phyloP scores from a whole-genome alignment of 2,888 invertebrate species.

The Argynnis bischoffii region DNA sequence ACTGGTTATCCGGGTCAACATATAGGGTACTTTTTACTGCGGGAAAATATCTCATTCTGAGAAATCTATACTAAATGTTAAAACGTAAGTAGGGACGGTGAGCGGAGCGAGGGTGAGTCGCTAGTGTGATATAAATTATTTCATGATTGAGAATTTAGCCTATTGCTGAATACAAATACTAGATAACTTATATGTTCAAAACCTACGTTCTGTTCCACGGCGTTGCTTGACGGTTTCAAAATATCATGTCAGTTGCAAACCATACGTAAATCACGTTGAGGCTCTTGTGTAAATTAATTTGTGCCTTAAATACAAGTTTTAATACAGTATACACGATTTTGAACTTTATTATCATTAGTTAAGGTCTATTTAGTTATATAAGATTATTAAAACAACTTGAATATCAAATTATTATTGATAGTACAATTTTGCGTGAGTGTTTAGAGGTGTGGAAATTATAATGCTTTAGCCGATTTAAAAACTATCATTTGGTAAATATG shows the following conservation, averaged over 20 bases:
- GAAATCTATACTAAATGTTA: no score
- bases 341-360: neutral
- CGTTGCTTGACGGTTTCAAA: conserved; percentile 34
- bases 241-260: conserved; percentile 34
- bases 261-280: conserved; percentile 32
- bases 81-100: no score
- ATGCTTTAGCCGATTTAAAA: neutral
- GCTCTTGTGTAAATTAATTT: conserved; percentile 33
- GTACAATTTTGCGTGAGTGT: conserved; percentile 24
- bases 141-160: no score
- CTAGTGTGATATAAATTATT: no score
- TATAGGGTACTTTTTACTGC: no score
- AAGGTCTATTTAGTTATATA: conserved; percentile 6
- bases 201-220: conserved; percentile 17
- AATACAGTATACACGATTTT: neutral
- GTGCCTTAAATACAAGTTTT: conserved; percentile 24
- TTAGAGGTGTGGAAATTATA: conserved; percentile 18
- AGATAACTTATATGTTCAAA: neutral
- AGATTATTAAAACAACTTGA: conserved; percentile 6
- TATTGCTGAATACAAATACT: neutral
- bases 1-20: no score
- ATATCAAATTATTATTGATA: conserved; percentile 29
- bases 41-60: no score
- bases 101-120: no score
- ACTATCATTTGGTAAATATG: neutral